Percentiles rank a stretch among this genome's conserved stretches.
These are phyloP conservation scores for Nomada fabriciana DNA, from an alignment of 2,888 invertebrate genomes.

Conservation along the genomic window DNA sequence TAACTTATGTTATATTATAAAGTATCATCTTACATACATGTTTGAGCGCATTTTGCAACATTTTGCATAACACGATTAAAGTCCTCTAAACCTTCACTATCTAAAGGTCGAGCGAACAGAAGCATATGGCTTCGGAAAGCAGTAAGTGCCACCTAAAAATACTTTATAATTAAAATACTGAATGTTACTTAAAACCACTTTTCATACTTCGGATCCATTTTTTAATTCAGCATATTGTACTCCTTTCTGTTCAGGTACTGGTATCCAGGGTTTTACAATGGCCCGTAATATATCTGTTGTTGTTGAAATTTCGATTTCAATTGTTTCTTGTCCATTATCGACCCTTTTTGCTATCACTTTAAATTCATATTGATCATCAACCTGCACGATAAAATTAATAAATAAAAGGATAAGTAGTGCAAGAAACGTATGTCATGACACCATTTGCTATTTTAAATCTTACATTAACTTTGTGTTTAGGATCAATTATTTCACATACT, in stretches of 20 bases:
- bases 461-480: conserved; percentile 44
- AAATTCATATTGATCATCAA: conserved; percentile 17
- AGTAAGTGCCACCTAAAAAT: conserved; percentile 73
- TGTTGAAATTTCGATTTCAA: conserved; percentile 37
- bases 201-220: conserved; percentile 71
- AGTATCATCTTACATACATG: conserved; percentile 60
- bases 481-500: conserved; percentile 58
- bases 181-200: neutral
- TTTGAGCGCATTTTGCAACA: conserved; percentile 74
- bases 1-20: neutral
- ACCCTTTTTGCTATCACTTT: conserved; percentile 5
- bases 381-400: conserved; percentile 23
- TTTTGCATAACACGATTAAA: conserved; percentile 73
- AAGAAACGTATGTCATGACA: neutral
- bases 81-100: conserved; percentile 65
- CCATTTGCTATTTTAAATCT: conserved; percentile 1
- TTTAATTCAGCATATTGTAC: conserved; percentile 67
- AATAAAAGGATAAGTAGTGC: neutral
- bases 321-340: conserved; percentile 4
- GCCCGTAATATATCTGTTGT: conserved; percentile 36
- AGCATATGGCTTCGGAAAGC: conserved; percentile 67
- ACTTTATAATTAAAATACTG: neutral
- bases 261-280: conserved; percentile 71
- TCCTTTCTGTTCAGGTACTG: conserved; percentile 72
- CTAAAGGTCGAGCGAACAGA: conserved; percentile 74